Evolutionary conservation across 2,888 invertebrate species (phyloP).

Genomic region (Oxytorus armatus): DNA sequence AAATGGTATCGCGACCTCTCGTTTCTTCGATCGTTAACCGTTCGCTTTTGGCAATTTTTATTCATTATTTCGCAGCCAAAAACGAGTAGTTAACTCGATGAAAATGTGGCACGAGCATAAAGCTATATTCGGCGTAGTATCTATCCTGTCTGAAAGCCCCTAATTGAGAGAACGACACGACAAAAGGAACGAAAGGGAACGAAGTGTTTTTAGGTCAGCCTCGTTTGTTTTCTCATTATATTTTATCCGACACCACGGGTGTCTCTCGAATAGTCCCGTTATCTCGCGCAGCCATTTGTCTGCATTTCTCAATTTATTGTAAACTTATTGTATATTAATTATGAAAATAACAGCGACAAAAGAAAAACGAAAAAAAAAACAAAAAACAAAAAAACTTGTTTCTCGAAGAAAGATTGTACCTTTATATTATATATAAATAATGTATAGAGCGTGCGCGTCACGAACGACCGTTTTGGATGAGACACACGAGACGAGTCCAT

Average conservation of each 20-base stretch:
- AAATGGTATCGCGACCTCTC: neutral
- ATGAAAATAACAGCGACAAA: constrained; percentile 65
- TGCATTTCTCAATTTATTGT: constrained; percentile 70
- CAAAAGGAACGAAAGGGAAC: no score
- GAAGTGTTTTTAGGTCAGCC: no score
- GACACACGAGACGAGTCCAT: constrained; percentile 22
- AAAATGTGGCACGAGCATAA: no score
- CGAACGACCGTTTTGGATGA: constrained; percentile 42
- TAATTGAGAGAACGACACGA: no score
- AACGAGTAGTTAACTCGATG: no score
- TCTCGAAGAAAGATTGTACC: constrained; percentile 78
- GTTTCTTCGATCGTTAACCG: no score
- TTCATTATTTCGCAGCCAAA: neutral
- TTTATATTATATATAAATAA: constrained; percentile 75
- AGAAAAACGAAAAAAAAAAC: no score
- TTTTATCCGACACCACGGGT: neutral
- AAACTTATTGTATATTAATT: constrained; percentile 82
- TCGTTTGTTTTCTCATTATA: neutral
- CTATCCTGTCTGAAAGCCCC: no score
- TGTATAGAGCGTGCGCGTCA: constrained; percentile 70
- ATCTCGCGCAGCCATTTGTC: constrained; percentile 43
- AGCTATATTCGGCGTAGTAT: no score
- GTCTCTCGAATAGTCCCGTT: constrained; percentile 3
- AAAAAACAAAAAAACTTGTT: constrained; percentile 69
- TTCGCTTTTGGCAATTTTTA: constrained; percentile 14